These are phyloP conservation scores for Brassicogethes aeneus DNA, from an alignment of 2,888 invertebrate genomes.

Conservation along the genomic window DNA sequence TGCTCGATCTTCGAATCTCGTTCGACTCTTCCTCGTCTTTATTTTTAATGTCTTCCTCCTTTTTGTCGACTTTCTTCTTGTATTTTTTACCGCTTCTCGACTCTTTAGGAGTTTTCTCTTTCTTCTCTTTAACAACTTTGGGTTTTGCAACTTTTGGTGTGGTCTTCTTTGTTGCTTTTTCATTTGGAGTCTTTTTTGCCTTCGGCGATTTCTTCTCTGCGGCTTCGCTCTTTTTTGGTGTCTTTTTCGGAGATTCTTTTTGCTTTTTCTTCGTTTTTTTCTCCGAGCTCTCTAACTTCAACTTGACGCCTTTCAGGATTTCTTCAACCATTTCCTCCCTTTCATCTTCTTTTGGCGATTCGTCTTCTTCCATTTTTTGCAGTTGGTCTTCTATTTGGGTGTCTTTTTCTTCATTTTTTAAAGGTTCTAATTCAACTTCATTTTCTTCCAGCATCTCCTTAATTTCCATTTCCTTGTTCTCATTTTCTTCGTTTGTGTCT, in stretches of 20 bases:
- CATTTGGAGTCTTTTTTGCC: conserved; percentile 2
- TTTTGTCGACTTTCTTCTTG: neutral
- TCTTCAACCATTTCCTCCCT: conserved; percentile 1
- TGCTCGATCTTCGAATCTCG: conserved; percentile 58
- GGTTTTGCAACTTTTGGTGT: conserved; percentile 9
- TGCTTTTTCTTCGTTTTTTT: neutral
- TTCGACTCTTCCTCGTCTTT: conserved; percentile 10
- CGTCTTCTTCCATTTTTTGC: neutral
- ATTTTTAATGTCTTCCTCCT: neutral
- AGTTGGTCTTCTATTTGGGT: conserved; percentile 2
- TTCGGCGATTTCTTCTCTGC: neutral
- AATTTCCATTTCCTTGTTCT: conserved; percentile 9
- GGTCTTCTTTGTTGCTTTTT: conserved; percentile 5
- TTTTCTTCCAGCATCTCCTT: no score
- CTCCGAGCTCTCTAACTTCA: neutral
- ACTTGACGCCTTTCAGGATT: neutral
- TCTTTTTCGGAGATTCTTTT: conserved; percentile 6
- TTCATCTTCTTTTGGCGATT: neutral
- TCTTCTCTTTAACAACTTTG: neutral
- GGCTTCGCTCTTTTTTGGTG: neutral
- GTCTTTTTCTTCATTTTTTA: conserved; percentile 3
- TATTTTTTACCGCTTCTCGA: conserved; percentile 3
- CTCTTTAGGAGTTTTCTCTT: conserved; percentile 3
- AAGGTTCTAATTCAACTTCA: neutral
- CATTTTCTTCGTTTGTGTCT: conserved; percentile 7